Base-by-base conservation (phyloP, 2,797 vertebrate genomes). In the Nannoperca obscura region DNA sequence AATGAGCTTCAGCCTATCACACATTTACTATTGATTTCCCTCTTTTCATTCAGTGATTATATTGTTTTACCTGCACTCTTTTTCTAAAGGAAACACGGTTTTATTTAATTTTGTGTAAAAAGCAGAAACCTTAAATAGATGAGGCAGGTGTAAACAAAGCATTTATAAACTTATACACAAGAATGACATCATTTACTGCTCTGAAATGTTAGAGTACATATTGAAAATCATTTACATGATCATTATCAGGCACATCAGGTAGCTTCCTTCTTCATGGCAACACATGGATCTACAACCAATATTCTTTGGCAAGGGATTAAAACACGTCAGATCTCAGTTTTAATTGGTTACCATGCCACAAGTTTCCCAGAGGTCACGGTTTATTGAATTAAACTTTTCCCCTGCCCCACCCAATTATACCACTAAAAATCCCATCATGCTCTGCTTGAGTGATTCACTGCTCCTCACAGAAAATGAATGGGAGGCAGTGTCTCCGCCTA, bases 361-460 rank as follows among this genome's bases (percentile, higher is more conserved):
- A 22, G 70, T 61, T 64, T 50, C 62, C 53, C 62, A 54, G 53
- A 3, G 54, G 46, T 64, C 67, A 53, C 38, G 58, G 60, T 58
- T 72, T 61, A 54, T 60, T 71, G 61, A 80, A 65, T 82, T 49
- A 62, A 79, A 76, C 63, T 49, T 66, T 59, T 34, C 24, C 64
- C 49, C 65, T 49, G 54, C 24, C 22, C 44, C 52, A 34, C 40
- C 47, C 70, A 57, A 27, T 5, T 40, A 30, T 54, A 44, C 47
- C 34, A 27, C 44, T 55, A 27, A 63, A 67, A 82, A 78, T 71
- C 46, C 66, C 49, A 78, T 77, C 36, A 66, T 66, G 63, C 27
- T 44, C 24, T 70, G 53, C 52, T 63, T 78, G 50, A 74, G 32
- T 60, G 24, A 71, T 80, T 65, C 10, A 12, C 46, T 0, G 6